A percentile compares a stretch with the other conserved stretches of the same genome.
These are phyloP conservation scores for Coreius guichenoti DNA, from an alignment of 2,797 vertebrate genomes.

Conservation along the genomic window DNA sequence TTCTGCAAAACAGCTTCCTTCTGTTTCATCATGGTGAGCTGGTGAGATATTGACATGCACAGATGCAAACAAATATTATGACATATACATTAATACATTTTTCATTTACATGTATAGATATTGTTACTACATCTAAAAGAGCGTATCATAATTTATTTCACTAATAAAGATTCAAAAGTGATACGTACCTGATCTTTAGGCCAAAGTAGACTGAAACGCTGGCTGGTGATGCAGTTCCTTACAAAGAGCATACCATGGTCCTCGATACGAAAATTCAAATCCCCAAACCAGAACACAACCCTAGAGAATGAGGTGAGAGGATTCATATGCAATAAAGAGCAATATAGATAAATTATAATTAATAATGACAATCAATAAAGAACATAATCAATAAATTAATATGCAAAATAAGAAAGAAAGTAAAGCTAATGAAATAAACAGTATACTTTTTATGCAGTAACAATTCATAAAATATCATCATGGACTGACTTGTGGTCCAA, in stretches of 20 bases:
- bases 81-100: not conserved
- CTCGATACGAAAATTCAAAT: slow-evolving; percentile 94
- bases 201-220: slow-evolving; percentile 86
- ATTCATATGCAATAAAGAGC: not conserved
- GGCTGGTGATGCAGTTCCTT: slow-evolving; percentile 82
- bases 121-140: not conserved
- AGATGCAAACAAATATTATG: not conserved
- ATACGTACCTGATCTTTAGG: slow-evolving; percentile 91
- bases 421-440: not conserved
- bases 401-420: not conserved
- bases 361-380: not conserved
- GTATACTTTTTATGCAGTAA: not conserved
- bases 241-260: slow-evolving; percentile 92
- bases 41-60: slow-evolving; percentile 50
- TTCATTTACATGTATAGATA: not conserved
- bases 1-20: slow-evolving; percentile 84
- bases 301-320: slow-evolving; percentile 67
- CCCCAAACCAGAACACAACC: slow-evolving; percentile 93
- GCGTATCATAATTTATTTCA: not conserved
- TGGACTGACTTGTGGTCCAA: slow-evolving; percentile 89
- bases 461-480: not conserved
- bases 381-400: not conserved
- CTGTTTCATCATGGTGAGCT: slow-evolving; percentile 92
- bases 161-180: not conserved
- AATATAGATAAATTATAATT: not conserved